These are phyloP conservation scores for Noctilio leporinus DNA, from an alignment of 2,113 vertebrate species.

Conservation along the genomic window DNA sequence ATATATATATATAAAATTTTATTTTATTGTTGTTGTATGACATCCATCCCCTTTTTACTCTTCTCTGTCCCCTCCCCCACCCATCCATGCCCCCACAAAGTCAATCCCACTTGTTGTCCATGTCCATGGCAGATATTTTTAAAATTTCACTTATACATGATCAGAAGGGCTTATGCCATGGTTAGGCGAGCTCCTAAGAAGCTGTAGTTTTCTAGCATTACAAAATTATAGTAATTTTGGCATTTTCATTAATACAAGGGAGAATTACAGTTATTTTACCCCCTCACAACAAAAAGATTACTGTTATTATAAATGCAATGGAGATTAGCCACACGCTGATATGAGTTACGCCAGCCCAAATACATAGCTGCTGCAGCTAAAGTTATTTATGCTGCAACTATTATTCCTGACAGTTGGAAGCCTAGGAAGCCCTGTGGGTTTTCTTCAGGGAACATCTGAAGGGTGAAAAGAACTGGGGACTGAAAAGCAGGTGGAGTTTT, in stretches of 20 bases:
- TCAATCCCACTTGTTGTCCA: too few species aligned
- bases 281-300: conserved; percentile 28
- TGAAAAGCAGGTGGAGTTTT: not conserved
- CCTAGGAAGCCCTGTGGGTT: not conserved
- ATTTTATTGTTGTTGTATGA: too few species aligned
- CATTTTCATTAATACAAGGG: not conserved
- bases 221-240: conserved; percentile 41
- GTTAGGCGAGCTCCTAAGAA: not conserved
- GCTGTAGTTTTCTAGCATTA: not conserved
- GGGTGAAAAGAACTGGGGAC: not conserved
- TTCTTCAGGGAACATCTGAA: conserved; percentile 11
- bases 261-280: conserved; percentile 55
- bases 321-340: conserved; percentile 22
- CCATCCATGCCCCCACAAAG: too few species aligned
- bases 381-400: not conserved
- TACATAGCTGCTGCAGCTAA: not conserved
- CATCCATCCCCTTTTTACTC: too few species aligned
- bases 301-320: conserved; percentile 24
- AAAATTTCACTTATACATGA: not conserved
- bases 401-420: conserved; percentile 1
- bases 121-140: too few species aligned
- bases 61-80: too few species aligned
- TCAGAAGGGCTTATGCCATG: not conserved
- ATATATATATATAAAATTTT: too few species aligned
- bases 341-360: not conserved